These are phyloP conservation scores for Chloroclystis v-ata DNA, from an alignment of 2,888 invertebrate genomes.

Conservation along the genomic window DNA sequence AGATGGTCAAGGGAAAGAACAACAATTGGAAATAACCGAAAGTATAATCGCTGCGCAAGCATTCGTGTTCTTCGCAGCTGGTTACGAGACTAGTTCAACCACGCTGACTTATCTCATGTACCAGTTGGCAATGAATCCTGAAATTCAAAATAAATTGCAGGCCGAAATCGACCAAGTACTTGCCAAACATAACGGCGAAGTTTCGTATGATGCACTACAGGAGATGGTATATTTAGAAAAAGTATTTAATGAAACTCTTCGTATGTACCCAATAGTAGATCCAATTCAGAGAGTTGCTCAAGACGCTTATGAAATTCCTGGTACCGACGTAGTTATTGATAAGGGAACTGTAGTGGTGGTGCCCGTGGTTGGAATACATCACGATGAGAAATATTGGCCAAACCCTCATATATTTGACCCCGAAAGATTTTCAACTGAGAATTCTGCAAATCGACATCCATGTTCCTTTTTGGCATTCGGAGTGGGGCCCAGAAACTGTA, in stretches of 20 bases:
- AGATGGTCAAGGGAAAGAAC: slow-evolving; percentile 20
- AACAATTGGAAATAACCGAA: slow-evolving; percentile 41
- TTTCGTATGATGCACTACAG: slow-evolving; percentile 53
- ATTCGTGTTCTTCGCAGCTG: slow-evolving; percentile 62
- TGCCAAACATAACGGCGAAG: slow-evolving; percentile 38
- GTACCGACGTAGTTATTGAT: slow-evolving; percentile 45
- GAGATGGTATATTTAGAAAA: slow-evolving; percentile 58
- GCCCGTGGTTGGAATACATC: slow-evolving; percentile 54
- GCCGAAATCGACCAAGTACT: slow-evolving; percentile 46
- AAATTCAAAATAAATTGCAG: slow-evolving; percentile 51
- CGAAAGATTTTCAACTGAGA: slow-evolving; percentile 56
- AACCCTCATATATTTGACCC: slow-evolving; percentile 65
- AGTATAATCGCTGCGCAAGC: slow-evolving; percentile 54
- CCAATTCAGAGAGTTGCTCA: slow-evolving; percentile 49
- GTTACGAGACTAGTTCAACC: slow-evolving; percentile 64
- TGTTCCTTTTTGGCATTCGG: slow-evolving; percentile 63
- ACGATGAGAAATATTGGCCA: slow-evolving; percentile 56
- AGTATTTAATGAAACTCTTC: slow-evolving; percentile 54
- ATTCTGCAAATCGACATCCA: slow-evolving; percentile 40
- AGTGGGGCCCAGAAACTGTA: slow-evolving; percentile 59
- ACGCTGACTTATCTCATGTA: slow-evolving; percentile 52
- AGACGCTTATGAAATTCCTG: slow-evolving; percentile 49
- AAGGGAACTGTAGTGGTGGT: slow-evolving; percentile 47
- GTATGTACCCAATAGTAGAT: slow-evolving; percentile 63
- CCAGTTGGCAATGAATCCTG: slow-evolving; percentile 49